Evolutionary conservation across 2,888 invertebrate genomes (phyloP), one percentile per base, ranked within the genome.

Genomic region (Rutpela maculata): DNA sequence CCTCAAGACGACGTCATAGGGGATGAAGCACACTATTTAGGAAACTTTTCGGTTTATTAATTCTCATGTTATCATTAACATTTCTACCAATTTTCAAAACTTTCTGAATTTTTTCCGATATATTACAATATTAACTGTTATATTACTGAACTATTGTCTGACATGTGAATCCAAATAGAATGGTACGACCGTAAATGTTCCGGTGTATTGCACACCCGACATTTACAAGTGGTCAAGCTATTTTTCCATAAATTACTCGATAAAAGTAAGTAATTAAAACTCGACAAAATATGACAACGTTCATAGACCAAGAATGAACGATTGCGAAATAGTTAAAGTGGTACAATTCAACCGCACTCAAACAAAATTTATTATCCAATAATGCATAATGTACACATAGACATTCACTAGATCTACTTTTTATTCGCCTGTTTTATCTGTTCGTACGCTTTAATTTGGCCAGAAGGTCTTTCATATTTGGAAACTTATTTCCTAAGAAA

Each of bases 381-480:
- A 50, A n/a, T 50, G n/a, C 12, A 50, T n/a, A 50, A 50, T 50
- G 50, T 50, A 50, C n/a, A 50, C 50, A 50, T n/a, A 50, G n/a
- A 50, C 50, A 50, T 50, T 50, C 50, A 50, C 50, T 50, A 2
- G 50, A 17, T 50, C 50, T 50, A 50, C 12, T 50, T 50, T 12
- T 50, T 50, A 15, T 6, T 50, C 50, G 6, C 4, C n/a, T n/a
- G 12, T 6, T 50, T n/a, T 50, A n/a, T n/a, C 12, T n/a, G n/a
- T n/a, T 6, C 2, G 50, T 6, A 4, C n/a, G 12, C 50, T 50
- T 50, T 50, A 50, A 50, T 50, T 50, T 50, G 50, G 50, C 50
- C 50, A 50, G 12, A 17, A 50, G 50, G 15, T 50, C 15, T 50
- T n/a, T 50, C n/a, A 4, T n/a, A 50, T 50, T 50, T 6, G n/a